Evolutionary conservation across 2,888 invertebrate species (phyloP), one percentile per base, ranked within the genome.

Genomic region (Sinodicranocentrus sp.): DNA sequence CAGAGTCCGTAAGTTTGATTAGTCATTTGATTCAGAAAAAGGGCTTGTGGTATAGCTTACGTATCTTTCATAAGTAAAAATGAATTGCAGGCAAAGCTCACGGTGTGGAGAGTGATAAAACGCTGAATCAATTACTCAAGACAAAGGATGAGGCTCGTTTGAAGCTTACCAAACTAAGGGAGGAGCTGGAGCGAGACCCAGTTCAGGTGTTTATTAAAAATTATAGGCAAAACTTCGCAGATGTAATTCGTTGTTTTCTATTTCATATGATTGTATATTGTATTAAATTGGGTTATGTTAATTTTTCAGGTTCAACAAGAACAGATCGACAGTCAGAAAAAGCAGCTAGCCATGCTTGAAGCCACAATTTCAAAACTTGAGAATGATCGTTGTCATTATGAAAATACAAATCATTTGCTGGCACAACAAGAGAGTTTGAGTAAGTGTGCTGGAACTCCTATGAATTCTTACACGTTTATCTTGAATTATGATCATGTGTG

Each of bases 131-230:
- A n/a, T n/a, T n/a, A n/a, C n/a, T n/a, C n/a, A n/a, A n/a, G n/a
- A n/a, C n/a, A n/a, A n/a, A n/a, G n/a, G n/a, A n/a, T n/a, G n/a
- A n/a, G n/a, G n/a, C n/a, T n/a, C n/a, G n/a, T n/a, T n/a, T n/a
- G n/a, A n/a, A n/a, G n/a, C n/a, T 68, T 1, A 21, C 57, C 8
- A 78, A 78, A 70, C 68, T 70, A 1, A 78, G 43, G 13, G 78
- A 78, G 13, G 78, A 78, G n/a, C 59, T 78, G 25, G 25, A 54
- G 0, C n/a, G 52, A 15, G 78, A 78, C 39, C 78, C 78, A 8
- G 28, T 43, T 0, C 67, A 67, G 63, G 75, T 71, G 23, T 21
- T 5, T n/a, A n/a, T n/a, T n/a, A n/a, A n/a, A 33, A 26, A 1
- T 23, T 13, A n/a, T 25, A 68, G 21, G 25, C 48, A 19, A 19